Percentiles rank a stretch among this genome's conserved stretches.
phyloP scores from a whole-genome alignment of 2,797 vertebrate genomes.

The Propithecus deckenii region DNA sequence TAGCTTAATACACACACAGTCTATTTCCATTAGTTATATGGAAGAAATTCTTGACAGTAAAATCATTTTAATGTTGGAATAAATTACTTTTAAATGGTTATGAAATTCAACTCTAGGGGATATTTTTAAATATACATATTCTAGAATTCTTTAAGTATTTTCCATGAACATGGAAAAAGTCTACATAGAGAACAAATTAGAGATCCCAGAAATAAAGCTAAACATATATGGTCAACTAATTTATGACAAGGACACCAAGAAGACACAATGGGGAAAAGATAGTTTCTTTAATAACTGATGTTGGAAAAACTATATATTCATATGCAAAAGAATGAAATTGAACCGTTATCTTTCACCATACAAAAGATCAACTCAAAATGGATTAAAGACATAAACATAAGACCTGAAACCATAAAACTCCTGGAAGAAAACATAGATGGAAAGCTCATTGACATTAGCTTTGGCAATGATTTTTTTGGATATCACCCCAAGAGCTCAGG shows the following conservation, averaged over 20 bases:
- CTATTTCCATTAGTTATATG: background rate
- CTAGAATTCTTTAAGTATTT: background rate
- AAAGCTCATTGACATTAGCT: background rate
- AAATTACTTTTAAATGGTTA: background rate
- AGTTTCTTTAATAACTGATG: background rate
- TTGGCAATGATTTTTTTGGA: background rate
- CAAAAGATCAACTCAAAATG: background rate
- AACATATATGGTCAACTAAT: background rate
- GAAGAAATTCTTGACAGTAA: background rate
- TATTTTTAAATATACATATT: background rate
- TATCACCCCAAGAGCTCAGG: background rate
- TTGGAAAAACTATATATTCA: background rate
- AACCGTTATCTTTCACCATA: background rate
- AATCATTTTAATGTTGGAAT: background rate
- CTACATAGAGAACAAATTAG: background rate
- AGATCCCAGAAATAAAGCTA: background rate
- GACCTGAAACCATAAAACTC: background rate
- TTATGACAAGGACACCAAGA: background rate
- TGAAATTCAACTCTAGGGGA: background rate
- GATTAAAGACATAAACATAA: background rate
- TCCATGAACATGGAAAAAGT: background rate
- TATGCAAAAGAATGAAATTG: background rate
- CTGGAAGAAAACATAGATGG: background rate
- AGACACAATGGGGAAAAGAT: background rate
- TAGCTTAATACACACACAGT: background rate